Evolutionary conservation across 2,888 invertebrate genomes (phyloP), one percentile per base, ranked within the genome.

Genomic region (Ichneumon xanthorius): DNA sequence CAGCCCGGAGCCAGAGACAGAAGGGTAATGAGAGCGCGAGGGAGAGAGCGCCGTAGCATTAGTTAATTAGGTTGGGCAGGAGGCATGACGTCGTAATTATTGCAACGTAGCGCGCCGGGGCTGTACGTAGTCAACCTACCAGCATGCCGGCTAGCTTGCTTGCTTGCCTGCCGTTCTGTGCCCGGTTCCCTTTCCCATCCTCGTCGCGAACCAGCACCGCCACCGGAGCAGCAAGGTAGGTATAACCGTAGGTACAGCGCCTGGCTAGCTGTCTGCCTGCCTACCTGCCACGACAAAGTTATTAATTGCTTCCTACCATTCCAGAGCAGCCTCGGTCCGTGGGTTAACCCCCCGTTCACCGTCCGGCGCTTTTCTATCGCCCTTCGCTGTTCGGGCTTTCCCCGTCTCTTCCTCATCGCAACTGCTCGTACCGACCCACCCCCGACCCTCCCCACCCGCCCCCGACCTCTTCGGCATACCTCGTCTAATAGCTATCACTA

Each of bases 41-140:
- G 55, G 77, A 73, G 83, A 75, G 79, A 78, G 70, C 65, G 65
- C 50, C 84, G 81, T 86, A 82, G 82, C 85, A 87, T 92, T 92
- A 93, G 93, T 93, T 93, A 91, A 88, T 88, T 89, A 92, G 92
- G 89, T 91, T 92, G 92, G 90, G 90, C 92, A 91, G 92, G 90
- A 92, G 92, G 92, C 92, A 92, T 93, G 92, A 92, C 92, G 92
- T 92, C 91, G 92, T 93, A 93, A 93, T 93, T 93, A 93, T 92
- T 92, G 92, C 92, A 91, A 92, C 91, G 91, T 91, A 91, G 91
- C 89, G 73, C 81, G 89, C 87, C 63, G 63, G 67, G 70, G 72
- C 55, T 71, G 76, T 53, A 65, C 65, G 48, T 76, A 79, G 63
- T 85, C 67, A 78, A 85, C 81, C 82, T 82, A 82, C 86, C 71